Conservation (phyloP, 2,888 invertebrate genomes). For the Spicauda simplicius region DNA sequence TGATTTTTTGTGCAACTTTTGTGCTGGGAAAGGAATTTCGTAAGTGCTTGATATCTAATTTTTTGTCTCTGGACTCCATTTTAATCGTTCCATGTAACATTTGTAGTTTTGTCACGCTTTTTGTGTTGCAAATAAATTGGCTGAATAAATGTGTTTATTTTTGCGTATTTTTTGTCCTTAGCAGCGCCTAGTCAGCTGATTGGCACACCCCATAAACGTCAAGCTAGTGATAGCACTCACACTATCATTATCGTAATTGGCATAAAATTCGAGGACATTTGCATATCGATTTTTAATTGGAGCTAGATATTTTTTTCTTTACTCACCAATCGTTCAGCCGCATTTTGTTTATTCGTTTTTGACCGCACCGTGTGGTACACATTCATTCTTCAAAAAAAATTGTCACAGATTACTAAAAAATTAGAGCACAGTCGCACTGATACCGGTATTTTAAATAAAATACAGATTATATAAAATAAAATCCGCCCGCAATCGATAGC, state of each 20-base stretch:
- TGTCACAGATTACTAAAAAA: not conserved
- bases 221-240: conserved; percentile 42
- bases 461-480: conserved; percentile 44
- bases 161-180: conserved; percentile 18
- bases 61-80: conserved; percentile 55
- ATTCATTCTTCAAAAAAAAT: conserved; percentile 59
- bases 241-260: conserved; percentile 13
- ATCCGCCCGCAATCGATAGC: conserved; percentile 42
- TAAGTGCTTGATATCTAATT: conserved; percentile 60
- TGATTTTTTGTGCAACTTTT: conserved; percentile 61
- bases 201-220: conserved; percentile 58
- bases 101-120: conserved; percentile 47
- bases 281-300: conserved; percentile 33
- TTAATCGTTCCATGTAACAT: conserved; percentile 60
- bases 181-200: conserved; percentile 63
- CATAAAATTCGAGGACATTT: conserved; percentile 27
- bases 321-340: conserved; percentile 68
- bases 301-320: conserved; percentile 22
- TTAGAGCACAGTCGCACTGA: not conserved
- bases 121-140: not conserved
- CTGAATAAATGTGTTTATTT: conserved; percentile 4
- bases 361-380: conserved; percentile 67
- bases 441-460: not conserved
- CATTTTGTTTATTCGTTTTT: conserved; percentile 56
- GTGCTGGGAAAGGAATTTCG: conserved; percentile 72